Conservation (phyloP, 2,888 invertebrate genomes). For the Malthinus flaveolus region DNA sequence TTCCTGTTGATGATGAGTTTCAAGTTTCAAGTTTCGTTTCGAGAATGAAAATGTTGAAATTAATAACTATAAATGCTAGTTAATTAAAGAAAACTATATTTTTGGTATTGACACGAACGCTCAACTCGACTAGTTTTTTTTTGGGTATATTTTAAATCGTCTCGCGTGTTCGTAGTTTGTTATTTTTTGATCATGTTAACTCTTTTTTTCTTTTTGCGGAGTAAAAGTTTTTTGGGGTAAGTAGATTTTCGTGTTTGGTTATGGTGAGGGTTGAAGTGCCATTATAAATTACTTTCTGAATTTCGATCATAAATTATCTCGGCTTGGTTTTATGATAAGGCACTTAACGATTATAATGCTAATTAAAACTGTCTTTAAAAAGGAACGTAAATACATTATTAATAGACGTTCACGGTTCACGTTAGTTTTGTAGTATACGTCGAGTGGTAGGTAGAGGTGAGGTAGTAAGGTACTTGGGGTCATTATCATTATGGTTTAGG, state of each 20-base stretch:
- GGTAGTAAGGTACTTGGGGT: background rate
- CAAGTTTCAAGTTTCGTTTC: too few relatives aligned
- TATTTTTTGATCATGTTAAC: conserved; percentile 2
- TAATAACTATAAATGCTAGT: background rate
- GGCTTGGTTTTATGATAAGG: background rate
- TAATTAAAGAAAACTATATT: background rate
- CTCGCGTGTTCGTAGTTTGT: conserved; percentile 4
- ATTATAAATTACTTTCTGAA: conserved; percentile 1
- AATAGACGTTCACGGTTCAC: too few relatives aligned
- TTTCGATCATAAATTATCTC: conserved; percentile 2
- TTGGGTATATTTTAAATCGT: background rate
- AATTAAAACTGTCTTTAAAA: background rate
- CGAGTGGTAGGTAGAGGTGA: background rate
- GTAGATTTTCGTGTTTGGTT: conserved; percentile 16
- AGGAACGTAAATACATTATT: background rate
- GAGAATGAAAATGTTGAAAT: too few relatives aligned
- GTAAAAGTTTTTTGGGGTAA: conserved; percentile 8
- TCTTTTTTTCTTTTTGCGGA: background rate
- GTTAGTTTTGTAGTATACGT: background rate
- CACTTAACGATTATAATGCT: conserved; percentile 2
- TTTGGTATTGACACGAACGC: conserved; percentile 5
- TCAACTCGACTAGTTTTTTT: conserved; percentile 2
- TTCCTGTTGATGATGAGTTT: too few relatives aligned
- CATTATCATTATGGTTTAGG: conserved; percentile 1
- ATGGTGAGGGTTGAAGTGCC: conserved; percentile 4